A percentile compares a stretch with the other conserved stretches of the same genome.
phyloP scores from a whole-genome alignment of 2,113 vertebrate species.

The Ammospiza nelsoni region DNA sequence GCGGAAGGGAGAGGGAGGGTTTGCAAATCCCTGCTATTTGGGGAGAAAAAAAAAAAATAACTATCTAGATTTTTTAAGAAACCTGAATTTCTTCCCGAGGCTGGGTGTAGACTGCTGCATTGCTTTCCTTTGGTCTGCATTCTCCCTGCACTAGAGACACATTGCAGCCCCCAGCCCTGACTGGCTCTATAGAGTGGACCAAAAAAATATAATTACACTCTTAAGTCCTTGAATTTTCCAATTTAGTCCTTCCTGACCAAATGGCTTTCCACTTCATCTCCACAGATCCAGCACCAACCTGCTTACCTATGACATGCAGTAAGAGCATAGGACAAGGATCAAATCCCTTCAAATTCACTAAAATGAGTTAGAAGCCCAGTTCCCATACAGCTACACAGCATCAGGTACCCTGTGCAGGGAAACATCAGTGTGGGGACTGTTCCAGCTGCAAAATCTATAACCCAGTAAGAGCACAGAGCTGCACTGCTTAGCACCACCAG shows the following conservation, averaged over 20 bases:
- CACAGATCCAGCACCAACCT: neutral
- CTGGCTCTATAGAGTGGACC: neutral
- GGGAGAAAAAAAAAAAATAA: neutral
- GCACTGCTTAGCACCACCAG: accelerated
- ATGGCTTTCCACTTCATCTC: neutral
- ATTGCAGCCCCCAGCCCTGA: neutral
- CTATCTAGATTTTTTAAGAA: neutral
- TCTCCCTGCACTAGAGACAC: accelerated
- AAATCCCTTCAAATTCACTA: neutral
- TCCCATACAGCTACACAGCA: neutral
- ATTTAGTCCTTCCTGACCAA: neutral
- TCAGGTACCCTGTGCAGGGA: neutral
- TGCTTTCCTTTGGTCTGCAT: neutral
- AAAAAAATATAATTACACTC: neutral
- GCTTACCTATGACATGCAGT: neutral
- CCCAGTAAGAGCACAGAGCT: neutral
- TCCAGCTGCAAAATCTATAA: neutral
- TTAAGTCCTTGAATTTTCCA: neutral
- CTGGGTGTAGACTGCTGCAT: neutral
- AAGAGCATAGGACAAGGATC: neutral
- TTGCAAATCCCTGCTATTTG: neutral
- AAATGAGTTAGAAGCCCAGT: neutral
- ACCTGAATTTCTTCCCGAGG: neutral
- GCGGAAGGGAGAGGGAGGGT: neutral
- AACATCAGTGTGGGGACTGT: accelerated